Evolutionary conservation across 2,113 vertebrate species (phyloP).

Genomic region (Chascanopsetta lugubris): DNA sequence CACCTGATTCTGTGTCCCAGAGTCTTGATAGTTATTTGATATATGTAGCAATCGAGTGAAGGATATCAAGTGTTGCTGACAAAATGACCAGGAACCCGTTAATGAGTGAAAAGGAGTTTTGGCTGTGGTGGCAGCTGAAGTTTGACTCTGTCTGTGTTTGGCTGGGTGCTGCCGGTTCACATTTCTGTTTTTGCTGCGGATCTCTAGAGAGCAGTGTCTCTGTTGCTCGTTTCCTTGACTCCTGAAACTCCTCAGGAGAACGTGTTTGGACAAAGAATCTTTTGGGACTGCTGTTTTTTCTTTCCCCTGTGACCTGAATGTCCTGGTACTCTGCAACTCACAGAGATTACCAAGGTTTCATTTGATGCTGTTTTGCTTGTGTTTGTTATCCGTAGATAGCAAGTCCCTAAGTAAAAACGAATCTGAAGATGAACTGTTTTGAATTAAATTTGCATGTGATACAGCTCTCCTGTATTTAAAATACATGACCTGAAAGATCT

Average conservation of each 20-base stretch:
- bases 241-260: slow-evolving; percentile 68
- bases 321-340: slow-evolving; percentile 53
- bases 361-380: neutral
- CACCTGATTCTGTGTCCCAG: slow-evolving; percentile 3
- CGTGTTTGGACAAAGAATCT: slow-evolving; percentile 70
- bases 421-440: too few relatives aligned
- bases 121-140: slow-evolving; percentile 42
- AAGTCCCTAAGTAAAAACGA: too few relatives aligned
- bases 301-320: slow-evolving; percentile 32
- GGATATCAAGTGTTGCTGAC: slow-evolving; percentile 50
- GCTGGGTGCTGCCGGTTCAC: slow-evolving; percentile 31
- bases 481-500: too few relatives aligned
- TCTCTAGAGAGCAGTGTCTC: slow-evolving; percentile 50
- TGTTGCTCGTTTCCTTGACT: slow-evolving; percentile 79
- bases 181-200: slow-evolving; percentile 44
- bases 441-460: neutral
- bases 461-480: neutral
- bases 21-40: slow-evolving; percentile 38
- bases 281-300: slow-evolving; percentile 30
- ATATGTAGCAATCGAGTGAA: slow-evolving; percentile 54
- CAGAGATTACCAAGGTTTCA: slow-evolving; percentile 7
- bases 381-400: neutral
- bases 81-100: slow-evolving; percentile 50
- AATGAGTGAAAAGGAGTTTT: slow-evolving; percentile 39
- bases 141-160: slow-evolving; percentile 26